These are phyloP conservation scores for Euschistus heros DNA, from an alignment of 1,140 invertebrate genomes.

Conservation along the genomic window DNA sequence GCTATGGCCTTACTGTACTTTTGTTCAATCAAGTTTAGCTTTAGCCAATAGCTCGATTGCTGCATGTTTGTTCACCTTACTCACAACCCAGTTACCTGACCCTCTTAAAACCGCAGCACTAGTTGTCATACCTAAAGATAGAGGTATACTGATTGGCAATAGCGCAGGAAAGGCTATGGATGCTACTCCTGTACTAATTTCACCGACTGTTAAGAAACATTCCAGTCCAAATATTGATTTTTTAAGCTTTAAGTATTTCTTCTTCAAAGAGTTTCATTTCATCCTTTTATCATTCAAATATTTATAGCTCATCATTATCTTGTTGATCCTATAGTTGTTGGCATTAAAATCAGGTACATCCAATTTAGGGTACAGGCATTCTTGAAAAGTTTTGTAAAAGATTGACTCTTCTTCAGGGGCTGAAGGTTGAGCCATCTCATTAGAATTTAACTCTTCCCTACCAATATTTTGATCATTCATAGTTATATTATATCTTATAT, in stretches of 20 bases:
- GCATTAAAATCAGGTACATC: too few relatives aligned
- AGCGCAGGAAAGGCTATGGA: too few relatives aligned
- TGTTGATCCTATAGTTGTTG: too few relatives aligned
- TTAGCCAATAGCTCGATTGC: not conserved
- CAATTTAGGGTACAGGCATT: not conserved
- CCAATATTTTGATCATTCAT: too few relatives aligned
- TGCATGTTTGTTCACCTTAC: not conserved
- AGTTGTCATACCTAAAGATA: too few relatives aligned
- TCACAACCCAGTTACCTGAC: not conserved
- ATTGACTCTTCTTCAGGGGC: not conserved
- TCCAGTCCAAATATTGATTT: not conserved
- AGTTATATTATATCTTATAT: too few relatives aligned
- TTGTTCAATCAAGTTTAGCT: not conserved
- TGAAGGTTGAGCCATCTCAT: too few relatives aligned
- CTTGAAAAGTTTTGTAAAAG: conserved; percentile 13
- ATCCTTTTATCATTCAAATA: not conserved
- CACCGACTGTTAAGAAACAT: not conserved
- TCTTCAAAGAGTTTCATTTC: not conserved
- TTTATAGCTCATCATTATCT: too few relatives aligned
- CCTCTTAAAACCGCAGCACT: not conserved
- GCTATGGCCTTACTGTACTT: too few relatives aligned
- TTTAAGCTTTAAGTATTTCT: not conserved
- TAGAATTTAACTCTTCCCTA: too few relatives aligned
- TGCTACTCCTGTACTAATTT: too few relatives aligned
- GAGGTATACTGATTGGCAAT: too few relatives aligned